Evolutionary conservation across 1,140 invertebrate species (phyloP).

Genomic region (Octopus bimaculoides): DNA sequence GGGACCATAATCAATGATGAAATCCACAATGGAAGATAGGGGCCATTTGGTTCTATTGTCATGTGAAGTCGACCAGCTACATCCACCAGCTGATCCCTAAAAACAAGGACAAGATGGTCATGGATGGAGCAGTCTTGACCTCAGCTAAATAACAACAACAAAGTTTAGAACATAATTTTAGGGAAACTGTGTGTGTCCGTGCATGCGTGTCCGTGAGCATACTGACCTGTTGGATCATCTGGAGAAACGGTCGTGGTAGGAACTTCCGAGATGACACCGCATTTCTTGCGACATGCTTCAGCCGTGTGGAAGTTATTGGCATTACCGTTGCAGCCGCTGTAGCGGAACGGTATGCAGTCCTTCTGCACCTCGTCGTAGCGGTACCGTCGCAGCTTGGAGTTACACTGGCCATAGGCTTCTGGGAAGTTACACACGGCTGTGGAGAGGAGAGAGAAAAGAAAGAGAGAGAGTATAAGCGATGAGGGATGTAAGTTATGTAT

Average conservation of each 20-base stretch:
- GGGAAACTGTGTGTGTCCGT: too few relatives aligned
- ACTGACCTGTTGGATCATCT: too few relatives aligned
- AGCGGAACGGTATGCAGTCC: conserved; percentile 60
- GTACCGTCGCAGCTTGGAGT: conserved; percentile 48
- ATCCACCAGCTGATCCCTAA: too few relatives aligned
- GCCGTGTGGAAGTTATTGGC: conserved; percentile 59
- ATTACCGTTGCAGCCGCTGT: conserved; percentile 62
- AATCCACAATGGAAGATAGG: too few relatives aligned
- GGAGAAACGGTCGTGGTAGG: background rate
- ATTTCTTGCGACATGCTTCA: conserved; percentile 24
- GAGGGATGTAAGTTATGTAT: background rate
- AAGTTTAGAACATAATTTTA: too few relatives aligned
- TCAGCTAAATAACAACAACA: too few relatives aligned
- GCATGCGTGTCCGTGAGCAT: too few relatives aligned
- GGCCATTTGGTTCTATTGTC: too few relatives aligned
- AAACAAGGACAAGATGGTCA: too few relatives aligned
- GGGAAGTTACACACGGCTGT: background rate
- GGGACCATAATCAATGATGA: too few relatives aligned
- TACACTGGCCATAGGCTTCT: background rate
- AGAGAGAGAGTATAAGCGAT: background rate
- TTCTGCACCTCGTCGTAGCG: conserved; percentile 55
- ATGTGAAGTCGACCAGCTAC: too few relatives aligned
- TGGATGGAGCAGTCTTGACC: too few relatives aligned
- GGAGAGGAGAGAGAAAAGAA: background rate
- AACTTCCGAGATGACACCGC: background rate